Evolutionary conservation across 1,140 invertebrate species (phyloP).

Genomic region (Drosophila jambulina): DNA sequence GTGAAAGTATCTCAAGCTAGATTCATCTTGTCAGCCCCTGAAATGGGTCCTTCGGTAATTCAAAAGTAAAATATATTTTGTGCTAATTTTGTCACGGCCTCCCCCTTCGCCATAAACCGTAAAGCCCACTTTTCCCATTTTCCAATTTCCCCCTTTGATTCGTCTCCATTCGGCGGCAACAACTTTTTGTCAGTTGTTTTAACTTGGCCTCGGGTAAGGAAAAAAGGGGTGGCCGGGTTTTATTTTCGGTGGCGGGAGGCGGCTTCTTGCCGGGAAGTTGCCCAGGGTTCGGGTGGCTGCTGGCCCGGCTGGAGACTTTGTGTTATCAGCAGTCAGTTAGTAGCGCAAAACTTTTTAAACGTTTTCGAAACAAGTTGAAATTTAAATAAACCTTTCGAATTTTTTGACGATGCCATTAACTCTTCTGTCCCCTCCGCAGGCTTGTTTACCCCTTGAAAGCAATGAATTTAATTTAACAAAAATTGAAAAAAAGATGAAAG

Average conservation of each 20-base stretch:
- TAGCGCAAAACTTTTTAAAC: conserved; percentile 80
- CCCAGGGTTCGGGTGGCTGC: not conserved
- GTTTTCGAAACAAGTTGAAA: conserved; percentile 83
- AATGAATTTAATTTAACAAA: conserved; percentile 12
- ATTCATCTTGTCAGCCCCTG: conserved; percentile 8
- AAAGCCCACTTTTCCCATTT: conserved; percentile 21
- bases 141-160: conserved; percentile 37
- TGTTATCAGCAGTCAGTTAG: conserved; percentile 83
- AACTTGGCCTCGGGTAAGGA: conserved; percentile 62
- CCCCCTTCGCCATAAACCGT: not conserved
- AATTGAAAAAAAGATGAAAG: not conserved
- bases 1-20: not conserved
- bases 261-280: conserved; percentile 3
- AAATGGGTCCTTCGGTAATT: conserved; percentile 10
- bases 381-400: conserved; percentile 81
- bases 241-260: not conserved
- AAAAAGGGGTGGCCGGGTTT: conserved; percentile 26
- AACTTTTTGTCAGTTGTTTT: conserved; percentile 78
- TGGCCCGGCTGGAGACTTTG: conserved; percentile 46
- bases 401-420: conserved; percentile 73
- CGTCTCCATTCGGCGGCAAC: conserved; percentile 52
- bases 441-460: too few relatives aligned
- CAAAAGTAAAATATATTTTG: conserved; percentile 70
- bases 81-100: conserved; percentile 73
- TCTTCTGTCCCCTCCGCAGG: not conserved